phyloP scores from a whole-genome alignment of 92 coral and sea anemone genomes.

The Porites cylindrica region DNA sequence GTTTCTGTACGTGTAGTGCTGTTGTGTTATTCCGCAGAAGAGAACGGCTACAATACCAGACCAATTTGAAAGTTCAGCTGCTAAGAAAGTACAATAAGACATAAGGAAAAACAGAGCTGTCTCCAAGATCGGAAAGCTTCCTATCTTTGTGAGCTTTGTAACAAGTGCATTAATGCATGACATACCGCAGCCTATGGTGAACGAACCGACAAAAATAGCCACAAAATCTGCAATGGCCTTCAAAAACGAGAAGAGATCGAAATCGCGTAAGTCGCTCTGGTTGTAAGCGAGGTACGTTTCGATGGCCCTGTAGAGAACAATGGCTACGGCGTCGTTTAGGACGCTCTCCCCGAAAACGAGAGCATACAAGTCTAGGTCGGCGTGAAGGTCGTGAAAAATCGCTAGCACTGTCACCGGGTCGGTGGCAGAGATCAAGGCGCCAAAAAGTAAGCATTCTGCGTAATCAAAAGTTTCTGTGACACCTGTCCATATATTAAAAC shows the following conservation, averaged over 20 bases:
- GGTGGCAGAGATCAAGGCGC: conserved; percentile 96
- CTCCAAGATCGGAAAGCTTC: conserved; percentile 94
- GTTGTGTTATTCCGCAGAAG: conserved; percentile 97
- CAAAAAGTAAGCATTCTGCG: conserved; percentile 95
- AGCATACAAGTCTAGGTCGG: conserved; percentile 97
- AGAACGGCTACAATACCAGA: conserved; percentile 97
- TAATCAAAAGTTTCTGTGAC: conserved; percentile 90
- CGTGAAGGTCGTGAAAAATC: conserved; percentile 94
- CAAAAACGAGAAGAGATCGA: conserved; percentile 85
- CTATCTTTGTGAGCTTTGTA: conserved; percentile 95
- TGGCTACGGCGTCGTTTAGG: conserved; percentile 95
- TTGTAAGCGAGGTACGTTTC: conserved; percentile 97
- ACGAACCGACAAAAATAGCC: conserved; percentile 92
- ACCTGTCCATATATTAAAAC: conserved; percentile 90
- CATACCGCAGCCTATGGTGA: conserved; percentile 92
- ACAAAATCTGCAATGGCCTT: conserved; percentile 90
- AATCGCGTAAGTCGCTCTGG: conserved; percentile 93
- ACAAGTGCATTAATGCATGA: conserved; percentile 95
- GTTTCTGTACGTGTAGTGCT: conserved; percentile 96
- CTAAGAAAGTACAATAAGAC: conserved; percentile 95
- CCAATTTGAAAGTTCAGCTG: conserved; percentile 98
- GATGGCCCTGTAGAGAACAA: conserved; percentile 94
- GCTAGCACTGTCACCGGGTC: conserved; percentile 97
- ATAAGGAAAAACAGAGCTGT: conserved; percentile 92
- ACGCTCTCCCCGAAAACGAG: conserved; percentile 97